These are phyloP conservation scores for Cygnus buccinator DNA, from an alignment of 2,113 vertebrate species.

Conservation along the genomic window DNA sequence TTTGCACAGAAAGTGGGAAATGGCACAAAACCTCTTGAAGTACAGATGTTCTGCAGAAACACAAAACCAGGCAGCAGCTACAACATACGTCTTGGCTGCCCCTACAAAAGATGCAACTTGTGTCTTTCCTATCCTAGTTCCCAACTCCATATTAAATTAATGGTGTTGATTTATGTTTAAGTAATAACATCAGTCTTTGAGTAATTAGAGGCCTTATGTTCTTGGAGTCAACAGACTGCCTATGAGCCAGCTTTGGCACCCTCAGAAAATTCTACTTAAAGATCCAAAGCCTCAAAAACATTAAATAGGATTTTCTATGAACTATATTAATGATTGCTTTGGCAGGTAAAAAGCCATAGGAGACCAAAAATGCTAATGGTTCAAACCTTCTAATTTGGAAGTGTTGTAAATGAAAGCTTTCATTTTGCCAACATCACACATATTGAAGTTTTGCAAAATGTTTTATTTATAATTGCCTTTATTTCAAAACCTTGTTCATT, in stretches of 20 bases:
- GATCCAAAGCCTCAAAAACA: background rate
- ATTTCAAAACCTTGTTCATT: background rate
- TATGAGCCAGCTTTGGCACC: background rate
- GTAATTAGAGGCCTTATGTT: constrained; percentile 25
- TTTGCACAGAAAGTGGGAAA: background rate
- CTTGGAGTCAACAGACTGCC: background rate
- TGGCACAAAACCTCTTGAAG: background rate
- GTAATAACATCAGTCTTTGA: background rate
- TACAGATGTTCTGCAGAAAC: background rate
- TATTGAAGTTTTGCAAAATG: background rate
- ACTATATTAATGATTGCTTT: constrained; percentile 4
- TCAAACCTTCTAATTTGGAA: background rate
- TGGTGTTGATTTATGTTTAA: constrained; percentile 36
- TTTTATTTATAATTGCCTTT: background rate
- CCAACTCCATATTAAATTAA: constrained; percentile 17
- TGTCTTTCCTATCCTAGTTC: constrained; percentile 2
- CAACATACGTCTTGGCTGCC: background rate
- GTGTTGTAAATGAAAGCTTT: background rate
- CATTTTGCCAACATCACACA: background rate
- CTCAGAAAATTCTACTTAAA: constrained; percentile 12
- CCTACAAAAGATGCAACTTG: background rate
- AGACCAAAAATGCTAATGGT: background rate
- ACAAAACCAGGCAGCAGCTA: background rate
- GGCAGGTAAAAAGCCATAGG: constrained; percentile 21
- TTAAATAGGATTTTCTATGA: constrained; percentile 14